A percentile compares a stretch with the other conserved stretches of the same genome.
These are phyloP conservation scores for Peribatodes rhomboidaria DNA, from an alignment of 2,888 invertebrate genomes.

Conservation along the genomic window DNA sequence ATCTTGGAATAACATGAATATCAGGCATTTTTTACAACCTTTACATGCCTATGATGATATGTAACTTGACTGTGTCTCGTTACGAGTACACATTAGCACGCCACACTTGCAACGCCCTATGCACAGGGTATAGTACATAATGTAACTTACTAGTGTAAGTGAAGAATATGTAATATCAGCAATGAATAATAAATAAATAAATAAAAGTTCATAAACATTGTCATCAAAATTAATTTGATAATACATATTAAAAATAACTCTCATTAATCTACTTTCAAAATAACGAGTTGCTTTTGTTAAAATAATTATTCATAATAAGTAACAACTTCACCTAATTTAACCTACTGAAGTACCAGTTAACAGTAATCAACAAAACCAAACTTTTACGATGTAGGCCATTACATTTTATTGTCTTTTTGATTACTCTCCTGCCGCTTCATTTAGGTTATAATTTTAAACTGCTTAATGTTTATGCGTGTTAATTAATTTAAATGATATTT, in stretches of 20 bases:
- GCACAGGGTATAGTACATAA: too few relatives aligned
- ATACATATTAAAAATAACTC: neutral
- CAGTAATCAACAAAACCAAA: slow-evolving; percentile 27
- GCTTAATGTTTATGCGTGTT: slow-evolving; percentile 22
- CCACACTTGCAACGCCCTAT: too few relatives aligned
- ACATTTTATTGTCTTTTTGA: slow-evolving; percentile 43
- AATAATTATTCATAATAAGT: slow-evolving; percentile 14
- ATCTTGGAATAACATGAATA: too few relatives aligned
- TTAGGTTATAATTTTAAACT: slow-evolving; percentile 37
- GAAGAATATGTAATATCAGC: too few relatives aligned
- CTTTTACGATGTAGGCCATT: slow-evolving; percentile 44
- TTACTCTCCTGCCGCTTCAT: slow-evolving; percentile 38
- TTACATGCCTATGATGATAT: too few relatives aligned
- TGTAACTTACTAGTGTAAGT: too few relatives aligned
- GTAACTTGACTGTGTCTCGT: too few relatives aligned
- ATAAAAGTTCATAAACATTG: too few relatives aligned
- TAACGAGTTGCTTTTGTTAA: slow-evolving; percentile 9
- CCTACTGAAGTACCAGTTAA: slow-evolving; percentile 26
- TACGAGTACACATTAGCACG: too few relatives aligned
- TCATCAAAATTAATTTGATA: neutral
- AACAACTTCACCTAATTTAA: slow-evolving; percentile 21
- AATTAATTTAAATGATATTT: slow-evolving; percentile 25
- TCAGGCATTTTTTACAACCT: too few relatives aligned
- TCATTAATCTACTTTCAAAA: neutral
- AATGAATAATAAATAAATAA: too few relatives aligned